Conservation (phyloP, 2,797 vertebrate species). For the Mormyrops boulengeri region DNA sequence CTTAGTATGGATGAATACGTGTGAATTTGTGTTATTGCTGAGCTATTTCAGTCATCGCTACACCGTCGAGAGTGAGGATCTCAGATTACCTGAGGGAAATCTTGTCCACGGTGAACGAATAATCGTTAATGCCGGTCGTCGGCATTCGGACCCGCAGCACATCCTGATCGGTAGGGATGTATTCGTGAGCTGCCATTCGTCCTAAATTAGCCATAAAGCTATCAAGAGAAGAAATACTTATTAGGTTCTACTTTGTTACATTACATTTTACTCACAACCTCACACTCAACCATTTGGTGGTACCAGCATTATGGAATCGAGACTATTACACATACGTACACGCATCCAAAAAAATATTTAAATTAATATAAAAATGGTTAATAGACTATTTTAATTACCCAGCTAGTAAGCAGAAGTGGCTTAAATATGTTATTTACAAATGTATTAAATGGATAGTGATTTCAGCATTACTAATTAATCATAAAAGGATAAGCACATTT, state of each 20-base stretch:
- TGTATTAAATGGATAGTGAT: neutral
- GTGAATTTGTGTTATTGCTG: neutral
- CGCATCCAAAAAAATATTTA: neutral
- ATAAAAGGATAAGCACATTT: neutral
- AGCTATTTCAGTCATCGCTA: neutral
- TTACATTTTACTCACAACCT: neutral
- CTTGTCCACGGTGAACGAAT: conserved; percentile 85
- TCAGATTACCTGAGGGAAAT: conserved; percentile 83
- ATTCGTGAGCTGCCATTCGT: conserved; percentile 77
- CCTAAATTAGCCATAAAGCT: conserved; percentile 89
- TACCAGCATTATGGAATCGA: neutral
- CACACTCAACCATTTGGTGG: neutral
- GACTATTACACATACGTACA: neutral
- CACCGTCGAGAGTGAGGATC: neutral
- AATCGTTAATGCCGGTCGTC: conserved; percentile 95
- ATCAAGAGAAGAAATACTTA: neutral
- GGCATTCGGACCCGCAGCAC: conserved; percentile 91
- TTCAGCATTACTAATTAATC: neutral
- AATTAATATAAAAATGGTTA: neutral
- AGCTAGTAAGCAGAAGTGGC: neutral
- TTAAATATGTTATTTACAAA: neutral
- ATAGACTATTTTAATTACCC: neutral
- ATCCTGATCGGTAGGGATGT: conserved; percentile 91
- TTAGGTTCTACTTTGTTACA: neutral
- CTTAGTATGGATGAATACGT: neutral